These are phyloP conservation scores for Panopea generosa DNA, from an alignment of 2,888 invertebrate species.

Conservation along the genomic window DNA sequence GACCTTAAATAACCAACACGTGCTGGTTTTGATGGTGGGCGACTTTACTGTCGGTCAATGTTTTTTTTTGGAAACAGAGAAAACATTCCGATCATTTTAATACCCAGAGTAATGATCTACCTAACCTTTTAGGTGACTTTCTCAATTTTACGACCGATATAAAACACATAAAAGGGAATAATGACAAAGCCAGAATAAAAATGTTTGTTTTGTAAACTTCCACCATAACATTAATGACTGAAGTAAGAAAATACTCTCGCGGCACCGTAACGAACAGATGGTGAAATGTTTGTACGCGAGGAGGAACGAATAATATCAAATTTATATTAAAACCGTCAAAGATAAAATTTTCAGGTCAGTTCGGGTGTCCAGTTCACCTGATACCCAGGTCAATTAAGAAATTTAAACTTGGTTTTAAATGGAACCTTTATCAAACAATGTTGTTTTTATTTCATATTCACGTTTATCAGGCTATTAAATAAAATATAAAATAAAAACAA, in stretches of 20 bases:
- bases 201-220: slow-evolving; percentile 47
- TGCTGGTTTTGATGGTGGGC: slow-evolving; percentile 29
- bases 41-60: slow-evolving; percentile 35
- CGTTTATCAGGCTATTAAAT: no score
- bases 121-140: slow-evolving; percentile 37
- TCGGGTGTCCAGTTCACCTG: slow-evolving; percentile 5
- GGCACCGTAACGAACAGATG: neutral
- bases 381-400: slow-evolving; percentile 4
- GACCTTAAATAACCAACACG: slow-evolving; percentile 18
- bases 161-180: slow-evolving; percentile 37
- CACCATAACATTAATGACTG: slow-evolving; percentile 5
- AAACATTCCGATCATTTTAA: slow-evolving; percentile 37
- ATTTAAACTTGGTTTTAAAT: neutral
- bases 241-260: neutral
- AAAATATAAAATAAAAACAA: no score
- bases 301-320: neutral
- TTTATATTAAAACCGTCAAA: neutral
- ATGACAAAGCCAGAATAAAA: slow-evolving; percentile 30
- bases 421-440: no score
- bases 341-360: neutral
- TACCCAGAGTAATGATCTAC: slow-evolving; percentile 36
- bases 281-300: slow-evolving; percentile 9
- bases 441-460: no score
- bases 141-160: slow-evolving; percentile 40
- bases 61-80: slow-evolving; percentile 29